Conservation (phyloP, 1,140 invertebrate species). For the Nymphalis io region DNA sequence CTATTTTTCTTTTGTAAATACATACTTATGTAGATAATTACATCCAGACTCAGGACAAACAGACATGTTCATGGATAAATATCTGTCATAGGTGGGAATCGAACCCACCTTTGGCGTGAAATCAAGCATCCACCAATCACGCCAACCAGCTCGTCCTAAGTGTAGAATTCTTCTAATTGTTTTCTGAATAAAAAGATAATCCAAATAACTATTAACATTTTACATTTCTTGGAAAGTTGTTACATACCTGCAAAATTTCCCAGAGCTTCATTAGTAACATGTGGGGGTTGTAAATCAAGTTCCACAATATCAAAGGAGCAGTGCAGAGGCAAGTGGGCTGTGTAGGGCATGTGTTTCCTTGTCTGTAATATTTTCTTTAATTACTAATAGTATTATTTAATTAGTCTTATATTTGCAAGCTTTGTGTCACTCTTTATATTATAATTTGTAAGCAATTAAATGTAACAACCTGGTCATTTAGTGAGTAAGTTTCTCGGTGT, state of each 20-base stretch:
- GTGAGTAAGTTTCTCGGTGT: slow-evolving; percentile 91
- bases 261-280: slow-evolving; percentile 85
- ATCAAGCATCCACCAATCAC: too few relatives aligned
- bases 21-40: too few relatives aligned
- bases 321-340: slow-evolving; percentile 94
- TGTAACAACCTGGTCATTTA: slow-evolving; percentile 86
- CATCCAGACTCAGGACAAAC: too few relatives aligned
- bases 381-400: too few relatives aligned
- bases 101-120: too few relatives aligned
- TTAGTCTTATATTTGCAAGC: background rate
- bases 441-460: background rate
- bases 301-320: slow-evolving; percentile 95
- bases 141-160: too few relatives aligned
- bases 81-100: too few relatives aligned
- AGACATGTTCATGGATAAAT: too few relatives aligned
- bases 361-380: slow-evolving; percentile 49
- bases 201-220: background rate
- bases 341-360: slow-evolving; percentile 85
- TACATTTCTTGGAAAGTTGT: background rate
- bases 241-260: slow-evolving; percentile 84
- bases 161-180: too few relatives aligned
- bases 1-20: too few relatives aligned
- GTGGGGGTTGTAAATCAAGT: slow-evolving; percentile 87
- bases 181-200: too few relatives aligned
- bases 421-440: too few relatives aligned